Percentiles rank a stretch among this genome's conserved stretches.
Evolutionary conservation across 1,140 invertebrate species (phyloP).

Genomic region (Elysia chlorotica): DNA sequence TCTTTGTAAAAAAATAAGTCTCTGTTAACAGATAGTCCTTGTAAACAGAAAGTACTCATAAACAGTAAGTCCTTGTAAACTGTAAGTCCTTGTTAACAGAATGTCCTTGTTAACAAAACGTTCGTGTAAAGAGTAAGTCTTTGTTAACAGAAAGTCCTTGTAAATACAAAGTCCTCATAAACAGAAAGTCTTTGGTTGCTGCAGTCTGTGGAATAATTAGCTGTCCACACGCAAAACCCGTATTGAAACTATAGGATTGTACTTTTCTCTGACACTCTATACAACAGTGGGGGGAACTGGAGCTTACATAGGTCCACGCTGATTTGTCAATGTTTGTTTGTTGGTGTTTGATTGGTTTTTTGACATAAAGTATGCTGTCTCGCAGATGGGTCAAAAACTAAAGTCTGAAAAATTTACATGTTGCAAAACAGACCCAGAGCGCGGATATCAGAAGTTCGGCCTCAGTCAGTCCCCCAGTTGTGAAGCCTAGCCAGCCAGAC

Average conservation of each 20-base stretch:
- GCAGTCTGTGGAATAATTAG: not conserved
- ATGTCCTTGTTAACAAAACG: not conserved
- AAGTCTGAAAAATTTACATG: too few relatives aligned
- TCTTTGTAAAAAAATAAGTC: not conserved
- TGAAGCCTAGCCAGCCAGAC: not conserved
- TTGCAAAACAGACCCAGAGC: not conserved
- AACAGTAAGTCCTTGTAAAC: not conserved
- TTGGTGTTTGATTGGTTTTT: not conserved
- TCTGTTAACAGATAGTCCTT: too few relatives aligned
- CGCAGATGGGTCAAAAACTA: not conserved
- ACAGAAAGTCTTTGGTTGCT: not conserved
- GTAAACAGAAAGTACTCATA: not conserved
- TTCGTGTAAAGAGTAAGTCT: not conserved
- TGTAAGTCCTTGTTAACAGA: not conserved
- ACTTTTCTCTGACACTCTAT: too few relatives aligned
- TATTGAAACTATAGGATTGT: too few relatives aligned
- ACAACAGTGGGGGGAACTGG: too few relatives aligned
- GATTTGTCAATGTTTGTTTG: not conserved
- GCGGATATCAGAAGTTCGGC: not conserved
- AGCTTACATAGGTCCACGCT: too few relatives aligned
- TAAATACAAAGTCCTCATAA: conserved; percentile 1
- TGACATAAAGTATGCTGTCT: not conserved
- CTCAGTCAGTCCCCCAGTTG: too few relatives aligned
- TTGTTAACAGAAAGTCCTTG: not conserved
- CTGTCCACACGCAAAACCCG: not conserved